Conservation (phyloP, 2,113 vertebrate genomes). For the Equus quagga region DNA sequence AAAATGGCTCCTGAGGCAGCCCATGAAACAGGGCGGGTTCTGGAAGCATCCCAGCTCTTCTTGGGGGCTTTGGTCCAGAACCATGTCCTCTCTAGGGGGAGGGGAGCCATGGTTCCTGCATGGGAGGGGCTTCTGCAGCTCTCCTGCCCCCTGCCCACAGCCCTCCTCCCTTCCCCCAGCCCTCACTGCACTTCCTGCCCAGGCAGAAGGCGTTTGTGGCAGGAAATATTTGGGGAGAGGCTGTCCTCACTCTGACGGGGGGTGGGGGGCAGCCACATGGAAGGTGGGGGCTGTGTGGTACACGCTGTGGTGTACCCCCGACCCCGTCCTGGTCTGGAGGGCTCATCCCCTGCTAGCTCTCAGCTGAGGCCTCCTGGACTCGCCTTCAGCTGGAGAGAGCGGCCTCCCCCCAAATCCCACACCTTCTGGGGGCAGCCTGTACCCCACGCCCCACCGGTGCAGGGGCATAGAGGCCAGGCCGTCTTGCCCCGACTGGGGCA, state of each 20-base stretch:
- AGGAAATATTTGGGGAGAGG: not conserved
- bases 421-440: not conserved
- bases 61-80: not conserved
- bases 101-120: not conserved
- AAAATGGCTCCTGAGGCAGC: not conserved
- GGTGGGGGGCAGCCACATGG: not conserved
- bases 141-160: accelerated
- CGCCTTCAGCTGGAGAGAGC: not conserved
- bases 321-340: not conserved
- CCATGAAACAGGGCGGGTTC: not conserved
- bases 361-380: not conserved
- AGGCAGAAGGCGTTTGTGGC: not conserved
- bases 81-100: not conserved
- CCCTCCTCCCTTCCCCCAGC: too few relatives aligned
- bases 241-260: not conserved
- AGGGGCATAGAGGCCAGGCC: not conserved
- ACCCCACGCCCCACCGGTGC: accelerated
- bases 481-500: not conserved
- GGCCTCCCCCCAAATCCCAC: accelerated
- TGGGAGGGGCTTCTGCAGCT: not conserved
- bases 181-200: not conserved
- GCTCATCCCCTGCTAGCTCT: not conserved
- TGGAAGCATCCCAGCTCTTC: not conserved
- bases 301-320: not conserved
- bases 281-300: too few relatives aligned